phyloP scores from a whole-genome alignment of 1,140 invertebrate genomes.

The Luehdorfia chinensis region DNA sequence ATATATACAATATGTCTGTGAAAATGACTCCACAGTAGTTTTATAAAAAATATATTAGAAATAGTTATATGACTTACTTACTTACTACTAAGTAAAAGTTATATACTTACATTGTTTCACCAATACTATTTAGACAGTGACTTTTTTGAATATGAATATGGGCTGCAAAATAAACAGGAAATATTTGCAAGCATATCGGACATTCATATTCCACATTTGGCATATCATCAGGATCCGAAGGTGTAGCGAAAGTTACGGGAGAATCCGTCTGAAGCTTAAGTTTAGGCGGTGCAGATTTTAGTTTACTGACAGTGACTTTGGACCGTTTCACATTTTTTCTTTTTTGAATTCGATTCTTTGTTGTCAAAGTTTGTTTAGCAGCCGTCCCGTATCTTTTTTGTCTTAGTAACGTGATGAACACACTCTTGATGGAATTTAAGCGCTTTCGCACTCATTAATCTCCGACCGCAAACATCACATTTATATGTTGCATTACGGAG shows the following conservation, averaged over 20 bases:
- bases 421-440: constrained; percentile 34
- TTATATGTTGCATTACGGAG: constrained; percentile 30
- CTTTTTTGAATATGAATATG: constrained; percentile 49
- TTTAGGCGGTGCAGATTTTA: background rate
- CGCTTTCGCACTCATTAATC: constrained; percentile 31
- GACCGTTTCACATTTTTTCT: background rate
- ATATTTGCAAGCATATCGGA: constrained; percentile 36
- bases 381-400: constrained; percentile 20
- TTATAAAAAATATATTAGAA: too few relatives aligned
- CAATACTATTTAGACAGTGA: constrained; percentile 34
- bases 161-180: constrained; percentile 36
- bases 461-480: constrained; percentile 43
- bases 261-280: background rate
- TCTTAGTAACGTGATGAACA: constrained; percentile 27
- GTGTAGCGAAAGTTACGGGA: background rate
- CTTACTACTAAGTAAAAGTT: too few relatives aligned
- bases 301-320: background rate
- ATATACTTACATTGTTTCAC: constrained; percentile 44
- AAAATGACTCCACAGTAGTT: too few relatives aligned
- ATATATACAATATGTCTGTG: too few relatives aligned
- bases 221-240: background rate
- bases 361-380: constrained; percentile 8
- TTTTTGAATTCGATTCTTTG: constrained; percentile 6
- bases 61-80: too few relatives aligned
- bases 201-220: constrained; percentile 38